These are phyloP conservation scores for Formica selysi DNA, from an alignment of 1,140 invertebrate genomes.

Conservation along the genomic window DNA sequence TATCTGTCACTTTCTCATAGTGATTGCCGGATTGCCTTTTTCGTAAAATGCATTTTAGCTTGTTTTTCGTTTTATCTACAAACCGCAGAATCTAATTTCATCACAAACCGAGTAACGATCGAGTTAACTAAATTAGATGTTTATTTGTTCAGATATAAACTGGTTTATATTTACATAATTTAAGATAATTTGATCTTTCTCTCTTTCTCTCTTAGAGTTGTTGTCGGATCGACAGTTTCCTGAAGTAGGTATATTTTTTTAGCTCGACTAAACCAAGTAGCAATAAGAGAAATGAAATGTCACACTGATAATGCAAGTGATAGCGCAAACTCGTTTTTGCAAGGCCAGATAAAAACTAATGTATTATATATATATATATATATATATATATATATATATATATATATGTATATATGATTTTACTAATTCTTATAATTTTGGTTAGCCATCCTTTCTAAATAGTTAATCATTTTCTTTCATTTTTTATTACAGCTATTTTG, in stretches of 20 bases:
- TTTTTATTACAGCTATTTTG: background rate
- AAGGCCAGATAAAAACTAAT: background rate
- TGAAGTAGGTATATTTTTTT: background rate
- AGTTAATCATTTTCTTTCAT: background rate
- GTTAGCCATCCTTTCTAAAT: background rate
- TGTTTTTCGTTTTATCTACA: background rate
- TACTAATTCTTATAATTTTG: background rate
- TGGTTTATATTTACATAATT: background rate
- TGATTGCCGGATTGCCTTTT: background rate
- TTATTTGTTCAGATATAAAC: background rate
- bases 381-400: too few species aligned
- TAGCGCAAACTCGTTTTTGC: slow-evolving; percentile 39
- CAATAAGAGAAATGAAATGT: slow-evolving; percentile 38
- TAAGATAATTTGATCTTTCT: background rate
- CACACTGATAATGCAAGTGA: slow-evolving; percentile 28
- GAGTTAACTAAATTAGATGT: background rate
- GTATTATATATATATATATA: slow-evolving; percentile 2
- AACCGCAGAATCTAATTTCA: slow-evolving; percentile 6
- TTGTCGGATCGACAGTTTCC: too few species aligned
- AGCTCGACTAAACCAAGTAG: background rate
- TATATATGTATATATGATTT: too few species aligned
- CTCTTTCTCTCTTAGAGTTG: background rate
- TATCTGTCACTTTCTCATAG: slow-evolving; percentile 27
- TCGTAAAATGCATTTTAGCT: slow-evolving; percentile 1
- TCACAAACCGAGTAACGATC: background rate